Evolutionary conservation across 2,888 invertebrate genomes (phyloP), one percentile per base, ranked within the genome.

Genomic region (Pseudococcus viburni): DNA sequence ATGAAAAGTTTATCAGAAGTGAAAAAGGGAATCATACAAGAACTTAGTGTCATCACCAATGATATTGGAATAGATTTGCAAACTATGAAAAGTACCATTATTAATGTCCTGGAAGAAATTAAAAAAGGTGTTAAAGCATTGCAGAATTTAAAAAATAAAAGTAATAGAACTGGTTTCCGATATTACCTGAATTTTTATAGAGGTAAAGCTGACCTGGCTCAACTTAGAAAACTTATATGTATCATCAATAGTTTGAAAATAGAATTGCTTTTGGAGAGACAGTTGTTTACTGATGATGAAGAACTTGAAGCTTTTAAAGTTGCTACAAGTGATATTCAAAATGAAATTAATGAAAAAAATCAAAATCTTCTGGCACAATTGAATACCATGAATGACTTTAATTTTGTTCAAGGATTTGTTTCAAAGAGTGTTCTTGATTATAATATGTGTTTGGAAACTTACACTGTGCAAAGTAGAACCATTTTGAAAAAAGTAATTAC

Each of bases 111-210:
- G 19, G 51, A 73, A 77, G 88, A 88, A 83, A 51, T 88, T 8
- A 48, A 80, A 83, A 80, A 88, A 19, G 88, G 88, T n/a, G 88
- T 88, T 1, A 55, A 39, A 4, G 55, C 88, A 17, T 39, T 88
- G 42, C 77, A 89, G 51, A 85, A 85, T 19, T 39, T 80, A 22
- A 85, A 85, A 39, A 73, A 85, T 19, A 88, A 88, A 55, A 77
- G 85, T 19, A 73, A 88, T 85, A 68, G 55, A 55, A 84, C 88
- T n/a, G 88, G 88, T n/a, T 68, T 42, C 9, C 19, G 88, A 48
- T 80, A 55, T 55, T 88, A 51, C 33, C 55, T 88, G 17, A 88
- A 88, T 80, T 88, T 51, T 26, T 88, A 88, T 19, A 39, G 48
- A 19, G 88, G 80, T 26, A 83, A 88, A 80, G 51, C 48, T 26